A percentile compares a stretch with the other conserved stretches of the same genome.
These are phyloP conservation scores for Aleiodes sp. DNA, from an alignment of 1,140 invertebrate species.

Conservation along the genomic window DNA sequence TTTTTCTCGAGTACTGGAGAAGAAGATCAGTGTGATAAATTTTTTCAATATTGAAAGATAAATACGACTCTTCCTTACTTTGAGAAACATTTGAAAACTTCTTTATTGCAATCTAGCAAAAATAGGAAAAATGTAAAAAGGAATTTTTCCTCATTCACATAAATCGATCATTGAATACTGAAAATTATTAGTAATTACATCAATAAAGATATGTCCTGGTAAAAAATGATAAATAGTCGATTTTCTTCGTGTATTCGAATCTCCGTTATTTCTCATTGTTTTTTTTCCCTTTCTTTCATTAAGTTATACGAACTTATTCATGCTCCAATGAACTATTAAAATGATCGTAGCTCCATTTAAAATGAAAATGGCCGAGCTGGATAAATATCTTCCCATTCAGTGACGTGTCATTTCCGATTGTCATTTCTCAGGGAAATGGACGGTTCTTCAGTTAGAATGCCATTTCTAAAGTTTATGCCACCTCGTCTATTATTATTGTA, in stretches of 20 bases:
- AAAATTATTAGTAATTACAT: too few relatives aligned
- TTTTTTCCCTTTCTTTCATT: not conserved
- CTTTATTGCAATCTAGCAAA: too few relatives aligned
- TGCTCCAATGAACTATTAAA: not conserved
- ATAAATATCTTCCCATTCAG: conserved; percentile 29
- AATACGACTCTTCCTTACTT: not conserved
- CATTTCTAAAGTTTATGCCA: conserved; percentile 25
- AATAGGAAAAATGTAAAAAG: too few relatives aligned
- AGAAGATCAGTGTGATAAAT: not conserved
- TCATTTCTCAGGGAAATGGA: conserved; percentile 48
- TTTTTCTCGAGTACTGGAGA: not conserved
- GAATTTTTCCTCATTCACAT: too few relatives aligned
- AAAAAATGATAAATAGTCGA: not conserved
- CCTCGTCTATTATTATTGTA: conserved; percentile 36
- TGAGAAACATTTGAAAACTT: too few relatives aligned
- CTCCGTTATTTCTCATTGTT: not conserved
- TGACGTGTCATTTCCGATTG: conserved; percentile 52
- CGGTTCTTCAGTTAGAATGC: conserved; percentile 28
- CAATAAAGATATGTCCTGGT: too few relatives aligned
- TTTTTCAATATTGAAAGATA: not conserved
- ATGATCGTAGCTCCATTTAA: conserved; percentile 24
- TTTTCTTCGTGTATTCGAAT: not conserved
- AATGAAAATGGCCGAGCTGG: conserved; percentile 32
- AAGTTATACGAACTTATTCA: not conserved
- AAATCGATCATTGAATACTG: too few relatives aligned